These are phyloP conservation scores for Eubasilissa regina DNA, from an alignment of 1,140 invertebrate species.

Conservation along the genomic window DNA sequence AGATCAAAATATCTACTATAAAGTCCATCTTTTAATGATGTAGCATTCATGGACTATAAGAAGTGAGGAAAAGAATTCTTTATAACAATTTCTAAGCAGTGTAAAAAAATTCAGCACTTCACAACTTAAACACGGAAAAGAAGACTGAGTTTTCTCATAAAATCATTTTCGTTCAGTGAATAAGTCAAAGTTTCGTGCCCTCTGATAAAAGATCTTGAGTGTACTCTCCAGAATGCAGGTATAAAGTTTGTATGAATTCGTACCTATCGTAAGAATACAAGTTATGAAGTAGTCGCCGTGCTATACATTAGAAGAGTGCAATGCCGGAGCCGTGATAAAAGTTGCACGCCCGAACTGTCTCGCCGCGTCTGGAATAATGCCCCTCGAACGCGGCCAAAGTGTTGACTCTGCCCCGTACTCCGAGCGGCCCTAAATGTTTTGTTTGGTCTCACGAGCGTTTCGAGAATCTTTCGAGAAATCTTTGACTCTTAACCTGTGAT, in stretches of 20 bases:
- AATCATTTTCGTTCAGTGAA: neutral
- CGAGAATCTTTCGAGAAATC: no score
- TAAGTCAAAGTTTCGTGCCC: neutral
- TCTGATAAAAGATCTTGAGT: neutral
- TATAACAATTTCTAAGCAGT: no score
- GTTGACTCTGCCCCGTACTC: neutral
- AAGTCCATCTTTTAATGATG: no score
- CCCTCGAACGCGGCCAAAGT: neutral
- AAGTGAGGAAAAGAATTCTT: no score
- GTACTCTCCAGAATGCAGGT: neutral
- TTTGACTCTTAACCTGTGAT: no score
- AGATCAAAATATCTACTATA: no score
- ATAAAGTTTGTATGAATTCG: constrained; percentile 5
- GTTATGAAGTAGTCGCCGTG: constrained; percentile 2
- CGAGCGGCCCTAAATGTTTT: neutral
- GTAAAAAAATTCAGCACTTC: no score
- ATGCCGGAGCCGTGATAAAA: constrained; percentile 4
- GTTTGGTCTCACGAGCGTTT: neutral
- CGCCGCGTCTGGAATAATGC: constrained; percentile 6
- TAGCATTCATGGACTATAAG: no score
- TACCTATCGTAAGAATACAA: constrained; percentile 39
- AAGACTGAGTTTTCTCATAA: no score
- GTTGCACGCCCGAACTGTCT: neutral
- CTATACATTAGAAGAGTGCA: neutral
- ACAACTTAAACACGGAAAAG: no score